Base-by-base conservation (phyloP, 1,140 invertebrate species). In the Saccostrea cuccullata region DNA sequence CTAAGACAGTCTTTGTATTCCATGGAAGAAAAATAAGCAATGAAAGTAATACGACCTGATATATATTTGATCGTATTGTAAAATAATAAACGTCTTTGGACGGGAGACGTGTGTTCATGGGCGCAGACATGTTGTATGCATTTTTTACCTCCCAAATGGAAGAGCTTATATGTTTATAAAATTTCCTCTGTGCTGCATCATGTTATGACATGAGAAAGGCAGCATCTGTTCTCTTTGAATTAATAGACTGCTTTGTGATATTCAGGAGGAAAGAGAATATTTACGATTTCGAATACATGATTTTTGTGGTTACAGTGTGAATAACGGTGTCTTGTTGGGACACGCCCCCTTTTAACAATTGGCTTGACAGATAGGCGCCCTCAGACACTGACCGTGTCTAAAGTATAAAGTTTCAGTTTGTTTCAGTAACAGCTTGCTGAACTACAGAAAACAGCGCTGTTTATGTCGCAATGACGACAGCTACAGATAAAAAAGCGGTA, bases 71-170 rank as follows among this genome's bases (percentile, higher is more conserved):
- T 83, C 85, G 58, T 23, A 83, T 30, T 0, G 86, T 64, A 15
- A 85, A 86, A 86, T 86, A 82, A n/a, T 86, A 47, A 17, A 82
- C 67, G 20, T 89, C 84, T 83, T 89, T 86, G 13, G 73, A 23
- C 9, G 88, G 85, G 13, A 89, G 55, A 40, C 85, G 84, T n/a
- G n/a, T 83, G 26, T 47, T 73, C 40, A 86, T 85, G 87, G 87
- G 83, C 77, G 87, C 83, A 77, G 87, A 86, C 88, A 89, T 89
- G 26, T 86, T 89, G 55, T 20, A 82, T 83, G 11, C 26, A 11
- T 58, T 82, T 55, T 60, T 23, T 82, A 40, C 70, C 87, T 85
- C 30, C 84, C 23, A 55, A 17, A 12, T 36, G 30, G 30, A 36
- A 77, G 70, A 77, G 70, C 26, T 30, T 77, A 3, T 15, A 20